A percentile compares a stretch with the other conserved stretches of the same genome.
These are phyloP conservation scores for Lepus europaeus DNA, from an alignment of 2,113 vertebrate genomes.

Conservation along the genomic window DNA sequence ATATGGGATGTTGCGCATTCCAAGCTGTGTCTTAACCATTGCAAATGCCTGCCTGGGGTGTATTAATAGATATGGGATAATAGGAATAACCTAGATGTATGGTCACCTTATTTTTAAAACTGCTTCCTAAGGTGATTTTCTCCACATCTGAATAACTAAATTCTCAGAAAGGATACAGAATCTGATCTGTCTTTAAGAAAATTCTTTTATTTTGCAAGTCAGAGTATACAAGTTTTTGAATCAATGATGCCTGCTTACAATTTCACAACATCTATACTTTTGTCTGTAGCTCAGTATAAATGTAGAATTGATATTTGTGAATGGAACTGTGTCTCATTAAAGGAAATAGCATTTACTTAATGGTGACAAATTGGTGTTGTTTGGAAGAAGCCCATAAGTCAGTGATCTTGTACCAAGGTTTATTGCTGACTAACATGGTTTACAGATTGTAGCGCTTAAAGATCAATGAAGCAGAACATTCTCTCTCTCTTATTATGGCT, in stretches of 20 bases:
- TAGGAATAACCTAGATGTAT: neutral
- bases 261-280: neutral
- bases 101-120: neutral
- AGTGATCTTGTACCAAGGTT: neutral
- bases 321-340: neutral
- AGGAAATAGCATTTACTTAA: neutral
- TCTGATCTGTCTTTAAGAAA: neutral
- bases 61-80: neutral
- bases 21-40: too few relatives aligned
- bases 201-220: constrained; percentile 11
- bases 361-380: neutral
- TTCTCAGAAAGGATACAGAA: neutral
- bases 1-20: too few relatives aligned
- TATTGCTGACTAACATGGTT: neutral
- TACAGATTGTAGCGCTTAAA: neutral
- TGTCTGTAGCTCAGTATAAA: neutral
- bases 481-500: neutral
- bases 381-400: neutral
- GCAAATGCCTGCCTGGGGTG: too few relatives aligned
- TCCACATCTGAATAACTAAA: neutral
- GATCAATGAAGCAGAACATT: neutral
- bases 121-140: neutral
- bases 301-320: neutral
- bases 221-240: neutral
- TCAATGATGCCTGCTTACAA: neutral